Base-by-base conservation (phyloP, 2,888 invertebrate species). In the Oegoconia quadripuncta region DNA sequence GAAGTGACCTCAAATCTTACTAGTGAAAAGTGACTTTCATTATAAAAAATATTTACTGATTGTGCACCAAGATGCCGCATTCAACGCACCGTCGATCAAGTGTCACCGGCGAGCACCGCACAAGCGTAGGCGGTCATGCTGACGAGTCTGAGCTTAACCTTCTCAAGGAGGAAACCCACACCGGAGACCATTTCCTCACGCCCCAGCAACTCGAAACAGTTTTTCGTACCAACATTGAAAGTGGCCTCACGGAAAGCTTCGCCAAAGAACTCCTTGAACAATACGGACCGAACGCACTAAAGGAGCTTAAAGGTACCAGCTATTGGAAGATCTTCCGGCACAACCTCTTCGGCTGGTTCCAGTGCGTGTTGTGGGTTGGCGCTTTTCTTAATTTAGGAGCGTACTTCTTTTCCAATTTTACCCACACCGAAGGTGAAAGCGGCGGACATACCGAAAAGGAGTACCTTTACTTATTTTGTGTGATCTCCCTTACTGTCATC, bases 271-370 rank as follows among this genome's bases (percentile, higher is more conserved):
- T 89, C 3, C 70, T 90, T 2, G 79, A 72, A 12, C 68, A 75
- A 23, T 76, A 91, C 52, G 92, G 92, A 0, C 91, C 90, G 0
- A 93, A 93, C 63, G 74, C 82, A 12, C 72, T 93, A 8, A 89
- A 89, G 14, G 89, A 91, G 42, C 88, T 91, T 2, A 73, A 78
- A 36, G 88, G 89, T 7, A 90, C 89, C 22, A 91, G 92, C 34
- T 89, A 90, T 59, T 91, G 90, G 88, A 68, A 90, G 46, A 88
- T 93, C 55, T 91, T 93, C 53, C 78, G 88, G 8, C 89, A 89
- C 46, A 91, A 92, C 59, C 68, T 93, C 26, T 93, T 93, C 67
- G 92, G 92, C 20, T 93, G 93, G 64, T 93, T 94, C 65, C 90
- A 92, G 33, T 75, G 91, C 44, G 84, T 94, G 16, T 83, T 94